Conservation (phyloP, 2,113 vertebrate species). For the Nesoenas mayeri region DNA sequence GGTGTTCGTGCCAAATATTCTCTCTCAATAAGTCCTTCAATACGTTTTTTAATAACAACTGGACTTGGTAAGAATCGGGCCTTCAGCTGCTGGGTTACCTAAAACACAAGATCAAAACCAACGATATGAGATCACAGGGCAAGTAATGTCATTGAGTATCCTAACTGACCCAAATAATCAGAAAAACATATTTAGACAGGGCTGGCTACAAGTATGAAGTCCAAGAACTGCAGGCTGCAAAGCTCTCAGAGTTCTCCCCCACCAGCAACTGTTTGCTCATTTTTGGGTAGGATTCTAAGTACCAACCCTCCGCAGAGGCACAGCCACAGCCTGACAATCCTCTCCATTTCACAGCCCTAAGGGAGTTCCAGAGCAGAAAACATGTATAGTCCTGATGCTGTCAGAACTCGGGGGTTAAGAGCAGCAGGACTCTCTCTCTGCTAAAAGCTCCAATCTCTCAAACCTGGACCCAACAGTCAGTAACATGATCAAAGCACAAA, state of each 20-base stretch:
- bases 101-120: conserved; percentile 29
- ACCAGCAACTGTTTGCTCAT: not conserved
- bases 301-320: not conserved
- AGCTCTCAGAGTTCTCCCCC: not conserved
- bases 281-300: not conserved
- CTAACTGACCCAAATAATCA: not conserved
- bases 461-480: not conserved
- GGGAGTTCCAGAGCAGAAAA: not conserved
- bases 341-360: not conserved
- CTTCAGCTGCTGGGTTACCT: conserved; percentile 97
- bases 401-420: not conserved
- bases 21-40: conserved; percentile 99
- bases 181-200: not conserved
- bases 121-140: not conserved
- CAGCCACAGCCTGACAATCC: not conserved
- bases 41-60: conserved; percentile 98
- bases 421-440: not conserved
- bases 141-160: not conserved
- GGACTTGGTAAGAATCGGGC: conserved; percentile 96
- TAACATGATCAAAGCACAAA: not conserved
- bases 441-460: not conserved
- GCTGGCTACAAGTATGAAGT: not conserved
- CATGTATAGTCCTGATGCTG: fast-evolving
- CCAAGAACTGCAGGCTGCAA: not conserved
- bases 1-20: conserved; percentile 98